Evolutionary conservation across 1,140 invertebrate genomes (phyloP), one percentile per base, ranked within the genome.

Genomic region (Yoshiicerus persimilis): DNA sequence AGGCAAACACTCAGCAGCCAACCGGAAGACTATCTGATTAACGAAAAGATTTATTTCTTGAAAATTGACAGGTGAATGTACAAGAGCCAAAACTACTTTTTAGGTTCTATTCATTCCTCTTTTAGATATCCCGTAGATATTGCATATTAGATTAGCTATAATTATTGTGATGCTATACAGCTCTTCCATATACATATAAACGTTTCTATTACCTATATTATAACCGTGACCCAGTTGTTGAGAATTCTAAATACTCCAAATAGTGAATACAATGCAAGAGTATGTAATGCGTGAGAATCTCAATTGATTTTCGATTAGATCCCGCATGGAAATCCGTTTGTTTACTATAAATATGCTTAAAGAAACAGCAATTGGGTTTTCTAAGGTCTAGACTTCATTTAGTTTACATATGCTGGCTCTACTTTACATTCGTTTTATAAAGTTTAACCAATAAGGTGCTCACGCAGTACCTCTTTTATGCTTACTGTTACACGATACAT

Each of bases 261-360:
- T 56, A 56, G 47, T 47, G 16, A 47, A 47, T 20, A 47, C 47
- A n/a, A 20, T n/a, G 47, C n/a, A 56, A n/a, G 47, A 20, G 23
- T 16, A 30, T 30, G 27, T 32, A 75, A 30, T 30, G 64, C 70
- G 70, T 77, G 20, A 8, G 75, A 80, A 80, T 80, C 32, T 20
- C 75, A 80, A 80, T 80, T 80, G 75, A 80, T 80, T 80, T 80
- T 80, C 75, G 75, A 80, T 80, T 80, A 80, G 75, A 80, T 80
- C 20, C 30, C 4, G 13, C n/a, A n/a, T n/a, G 3, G 8, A 80
- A 80, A 80, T 80, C 32, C 32, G 2, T 38, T 23, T 6, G 32
- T 80, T 38, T 80, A 80, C n/a, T 11, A 34, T 70, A 11, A 1
- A 70, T 30, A 11, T 70, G 8, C n/a, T n/a, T n/a, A n/a, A n/a